A percentile compares a stretch with the other conserved stretches of the same genome.
Evolutionary conservation across 2,113 vertebrate genomes (phyloP).

Genomic region (Chrysemys picta): DNA sequence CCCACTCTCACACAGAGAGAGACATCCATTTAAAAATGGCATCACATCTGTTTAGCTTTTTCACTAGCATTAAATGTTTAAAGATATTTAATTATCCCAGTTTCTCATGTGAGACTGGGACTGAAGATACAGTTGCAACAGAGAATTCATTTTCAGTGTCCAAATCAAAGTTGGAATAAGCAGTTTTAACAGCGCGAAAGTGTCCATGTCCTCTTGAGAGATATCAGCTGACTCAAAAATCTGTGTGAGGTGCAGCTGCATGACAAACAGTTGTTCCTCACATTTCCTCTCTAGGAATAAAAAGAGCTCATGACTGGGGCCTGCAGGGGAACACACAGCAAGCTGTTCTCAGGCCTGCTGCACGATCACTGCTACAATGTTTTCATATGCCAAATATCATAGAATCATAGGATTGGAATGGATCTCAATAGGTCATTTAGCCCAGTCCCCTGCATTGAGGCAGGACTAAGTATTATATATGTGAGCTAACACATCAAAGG

Average conservation of each 20-base stretch:
- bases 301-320: background rate
- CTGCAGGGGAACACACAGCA: background rate
- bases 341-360: background rate
- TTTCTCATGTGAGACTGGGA: background rate
- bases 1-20: fast-evolving
- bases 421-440: background rate
- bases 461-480: background rate
- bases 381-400: background rate
- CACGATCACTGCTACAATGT: background rate
- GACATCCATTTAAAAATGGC: background rate
- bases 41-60: background rate
- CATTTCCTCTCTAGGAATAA: background rate
- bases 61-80: background rate
- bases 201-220: background rate
- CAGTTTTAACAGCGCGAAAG: background rate
- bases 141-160: background rate
- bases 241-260: background rate
- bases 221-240: background rate
- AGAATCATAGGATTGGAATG: background rate
- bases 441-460: background rate
- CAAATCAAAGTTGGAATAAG: background rate
- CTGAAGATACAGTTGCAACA: background rate
- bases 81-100: background rate
- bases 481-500: background rate
- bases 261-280: background rate